Evolutionary conservation across 2,888 invertebrate species (phyloP).

Genomic region (Hemicrepidius hirtus): DNA sequence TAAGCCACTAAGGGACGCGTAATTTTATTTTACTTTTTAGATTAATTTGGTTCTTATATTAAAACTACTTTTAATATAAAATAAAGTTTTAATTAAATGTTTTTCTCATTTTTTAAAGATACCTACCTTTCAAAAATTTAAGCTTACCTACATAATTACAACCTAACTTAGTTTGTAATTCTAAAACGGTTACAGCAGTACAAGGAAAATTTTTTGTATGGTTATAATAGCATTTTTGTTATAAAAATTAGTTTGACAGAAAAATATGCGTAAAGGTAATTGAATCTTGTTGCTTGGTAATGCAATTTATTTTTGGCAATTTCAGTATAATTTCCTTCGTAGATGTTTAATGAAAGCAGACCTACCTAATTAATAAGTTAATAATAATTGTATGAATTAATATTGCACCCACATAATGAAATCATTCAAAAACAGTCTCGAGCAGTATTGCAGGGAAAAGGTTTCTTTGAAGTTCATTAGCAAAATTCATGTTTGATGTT

Average conservation of each 20-base stretch:
- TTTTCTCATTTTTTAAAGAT: background rate
- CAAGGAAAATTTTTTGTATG: background rate
- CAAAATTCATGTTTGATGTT: conserved; percentile 17
- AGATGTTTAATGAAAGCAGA: conserved; percentile 2
- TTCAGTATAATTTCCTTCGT: background rate
- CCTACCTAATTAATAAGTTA: conserved; percentile 4
- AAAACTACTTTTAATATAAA: background rate
- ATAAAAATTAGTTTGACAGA: conserved; percentile 1
- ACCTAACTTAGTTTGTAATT: conserved; percentile 1
- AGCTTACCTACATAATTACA: conserved; percentile 9
- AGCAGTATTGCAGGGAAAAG: background rate
- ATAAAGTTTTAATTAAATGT: background rate
- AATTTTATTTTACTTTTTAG: too few species aligned
- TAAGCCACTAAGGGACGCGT: too few species aligned
- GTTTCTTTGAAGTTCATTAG: background rate
- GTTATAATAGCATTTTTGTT: background rate
- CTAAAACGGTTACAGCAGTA: background rate
- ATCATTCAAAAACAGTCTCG: background rate
- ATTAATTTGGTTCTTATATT: too few species aligned
- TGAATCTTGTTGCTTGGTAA: background rate
- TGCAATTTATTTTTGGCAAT: conserved; percentile 18
- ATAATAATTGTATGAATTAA: background rate
- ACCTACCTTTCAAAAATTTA: background rate
- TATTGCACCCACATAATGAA: background rate
- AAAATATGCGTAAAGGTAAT: conserved; percentile 12